phyloP scores from a whole-genome alignment of 2,113 vertebrate genomes.

The Lota lota region DNA sequence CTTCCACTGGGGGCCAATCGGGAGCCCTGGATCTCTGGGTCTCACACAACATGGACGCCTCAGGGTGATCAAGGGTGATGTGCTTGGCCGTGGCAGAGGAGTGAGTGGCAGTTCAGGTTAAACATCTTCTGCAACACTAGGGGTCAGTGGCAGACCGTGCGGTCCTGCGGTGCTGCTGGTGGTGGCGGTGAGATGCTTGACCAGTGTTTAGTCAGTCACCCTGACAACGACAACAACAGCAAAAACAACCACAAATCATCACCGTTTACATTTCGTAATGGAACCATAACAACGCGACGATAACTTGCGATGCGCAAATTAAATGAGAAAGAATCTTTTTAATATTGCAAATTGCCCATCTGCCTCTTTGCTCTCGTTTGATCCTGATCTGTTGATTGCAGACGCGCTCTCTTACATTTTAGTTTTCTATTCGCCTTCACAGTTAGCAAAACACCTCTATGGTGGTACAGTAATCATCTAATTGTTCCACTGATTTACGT shows the following conservation, averaged over 20 bases:
- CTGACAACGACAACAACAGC: background rate
- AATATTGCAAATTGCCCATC: too few species aligned
- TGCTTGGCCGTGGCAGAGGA: conserved; percentile 61
- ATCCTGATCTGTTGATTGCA: conserved; percentile 38
- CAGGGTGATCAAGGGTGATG: conserved; percentile 65
- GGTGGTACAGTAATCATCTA: conserved; percentile 78
- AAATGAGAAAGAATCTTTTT: too few species aligned
- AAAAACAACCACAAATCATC: conserved; percentile 1
- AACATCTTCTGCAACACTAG: conserved; percentile 65
- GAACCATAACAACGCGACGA: too few species aligned
- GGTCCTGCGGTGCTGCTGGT: conserved; percentile 26
- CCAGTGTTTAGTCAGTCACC: background rate
- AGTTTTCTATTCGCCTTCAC: conserved; percentile 30
- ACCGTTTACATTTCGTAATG: too few species aligned
- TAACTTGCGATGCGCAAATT: too few species aligned
- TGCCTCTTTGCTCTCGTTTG: conserved; percentile 30
- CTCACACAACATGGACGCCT: conserved; percentile 62
- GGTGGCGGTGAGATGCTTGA: too few species aligned
- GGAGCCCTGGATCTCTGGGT: conserved; percentile 60
- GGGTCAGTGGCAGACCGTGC: conserved; percentile 73
- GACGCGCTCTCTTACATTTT: conserved; percentile 35
- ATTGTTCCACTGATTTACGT: conserved; percentile 80
- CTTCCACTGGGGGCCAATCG: conserved; percentile 79
- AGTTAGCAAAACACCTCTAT: conserved; percentile 53
- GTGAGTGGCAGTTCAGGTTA: conserved; percentile 42